Evolutionary conservation across 2,113 vertebrate species (phyloP), one percentile per base, ranked within the genome.

Genomic region (Bucco capensis): DNA sequence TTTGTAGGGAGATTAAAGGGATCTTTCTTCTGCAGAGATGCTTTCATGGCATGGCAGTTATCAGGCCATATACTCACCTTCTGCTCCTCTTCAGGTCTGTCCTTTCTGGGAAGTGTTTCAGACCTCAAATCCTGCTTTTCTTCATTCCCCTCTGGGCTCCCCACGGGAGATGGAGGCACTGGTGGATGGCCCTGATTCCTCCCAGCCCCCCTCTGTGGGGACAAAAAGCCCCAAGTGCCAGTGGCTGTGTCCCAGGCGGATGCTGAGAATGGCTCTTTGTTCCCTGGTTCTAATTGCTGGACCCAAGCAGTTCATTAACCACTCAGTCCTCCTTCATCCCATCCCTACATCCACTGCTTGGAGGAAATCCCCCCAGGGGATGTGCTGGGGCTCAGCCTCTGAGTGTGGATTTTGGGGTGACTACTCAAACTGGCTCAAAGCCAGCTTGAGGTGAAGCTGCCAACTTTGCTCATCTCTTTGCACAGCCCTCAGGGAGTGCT

Each of bases 231-330:
- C 27, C 0, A 25, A 62, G 72, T 71, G 85, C 74, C 18, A 0
- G 16, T 28, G 78, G 76, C 83, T 0, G 2, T 28, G 67, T 60
- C 94, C 85, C 83, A 66, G 12, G 17, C n/a, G 47, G 84, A 13
- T 81, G 90, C 88, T 56, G 84, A 92, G 77, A 93, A 82, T 47
- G 47, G 84, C 35, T 88, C 95, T 95, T 93, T 93, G 88, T 92
- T 88, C 67, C 51, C 31, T 3, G 30, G 9, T 53, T 38, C 37
- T 92, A 88, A 95, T 92, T 90, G 21, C 77, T 15, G 81, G 35
- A 28, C 49, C 33, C 46, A 4, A 81, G 83, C 62, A 60, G 86
- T 90, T 96, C 73, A 6, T 94, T 94, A 96, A 84, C 31, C 2
- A 8, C 88, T 70, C 33, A 78, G 82, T 79, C 40, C 40, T 4